Evolutionary conservation across 1,140 invertebrate species (phyloP), one percentile per base, ranked within the genome.

Genomic region (Drosophila pseudoobscura): DNA sequence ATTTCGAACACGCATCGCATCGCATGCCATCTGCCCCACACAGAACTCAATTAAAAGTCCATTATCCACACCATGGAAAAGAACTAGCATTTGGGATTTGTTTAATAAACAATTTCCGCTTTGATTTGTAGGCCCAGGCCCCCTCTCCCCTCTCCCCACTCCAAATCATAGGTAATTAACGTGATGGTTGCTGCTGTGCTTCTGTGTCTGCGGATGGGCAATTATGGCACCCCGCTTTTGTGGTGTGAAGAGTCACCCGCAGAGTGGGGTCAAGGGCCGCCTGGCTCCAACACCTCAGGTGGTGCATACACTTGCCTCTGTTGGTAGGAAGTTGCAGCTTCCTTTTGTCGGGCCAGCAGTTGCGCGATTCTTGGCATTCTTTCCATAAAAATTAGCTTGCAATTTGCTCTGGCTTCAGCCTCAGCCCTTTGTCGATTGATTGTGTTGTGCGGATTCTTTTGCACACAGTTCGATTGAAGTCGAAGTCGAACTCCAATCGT

Each of bases 41-140:
- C 61, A 79, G 65, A 62, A 85, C 59, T 52, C 80, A 84, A 84
- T 84, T 85, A 84, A 85, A 84, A 80, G 17, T 13, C 47, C 80
- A 84, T 84, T 84, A 84, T 76, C 62, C 55, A 70, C 74, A 78
- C 69, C 46, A 58, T 44, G 47, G 45, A 31, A 46, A 22, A 53
- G 65, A 74, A 57, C 52, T 47, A 52, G 44, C 69, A 39, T 39
- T 39, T 39, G 64, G 68, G 72, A 85, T 80, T 76, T 80, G 80
- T 80, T 85, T 85, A 84, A 84, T 84, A 85, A 84, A 85, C 80
- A 76, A 84, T 84, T 84, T 84, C 80, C 80, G 80, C 53, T 80
- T 76, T 73, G 80, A 80, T 85, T 84, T 83, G 35, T 43, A 20
- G 17, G 41, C 57, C 39, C 35, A 26, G 24, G 24, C 24, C 24